Evolutionary conservation across 2,113 vertebrate genomes (phyloP).

Genomic region (Physeter macrocephalus): DNA sequence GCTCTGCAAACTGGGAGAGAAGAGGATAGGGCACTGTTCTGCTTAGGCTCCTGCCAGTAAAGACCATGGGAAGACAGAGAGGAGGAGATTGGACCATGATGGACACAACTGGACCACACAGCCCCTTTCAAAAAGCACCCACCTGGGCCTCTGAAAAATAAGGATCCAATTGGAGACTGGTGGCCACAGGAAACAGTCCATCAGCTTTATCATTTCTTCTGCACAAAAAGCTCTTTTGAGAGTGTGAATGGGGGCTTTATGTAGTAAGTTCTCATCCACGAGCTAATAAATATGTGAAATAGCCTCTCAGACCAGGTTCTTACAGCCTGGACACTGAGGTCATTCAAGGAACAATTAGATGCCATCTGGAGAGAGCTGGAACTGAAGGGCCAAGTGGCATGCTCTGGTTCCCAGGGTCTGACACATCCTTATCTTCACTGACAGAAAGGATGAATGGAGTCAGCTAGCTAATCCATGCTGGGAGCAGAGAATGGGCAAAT

Average conservation of each 20-base stretch:
- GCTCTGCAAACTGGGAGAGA: neutral
- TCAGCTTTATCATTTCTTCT: constrained; percentile 29
- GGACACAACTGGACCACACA: neutral
- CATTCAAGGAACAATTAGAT: constrained; percentile 73
- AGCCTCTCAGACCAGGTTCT: constrained; percentile 69
- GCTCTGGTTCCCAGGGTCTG: constrained; percentile 61
- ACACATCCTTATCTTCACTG: constrained; percentile 60
- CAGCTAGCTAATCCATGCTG: neutral
- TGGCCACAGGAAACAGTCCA: constrained; percentile 60
- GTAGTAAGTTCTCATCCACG: constrained; percentile 31
- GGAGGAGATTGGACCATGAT: neutral
- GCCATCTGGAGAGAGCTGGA: constrained; percentile 71
- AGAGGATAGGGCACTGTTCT: neutral
- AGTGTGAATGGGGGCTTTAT: constrained; percentile 72
- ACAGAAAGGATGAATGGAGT: neutral
- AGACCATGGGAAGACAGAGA: neutral
- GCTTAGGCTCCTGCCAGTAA: neutral
- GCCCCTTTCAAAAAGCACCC: neutral
- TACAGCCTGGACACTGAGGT: constrained; percentile 68
- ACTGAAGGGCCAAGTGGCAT: constrained; percentile 45
- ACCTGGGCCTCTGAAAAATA: constrained; percentile 52
- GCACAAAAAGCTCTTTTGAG: constrained; percentile 68
- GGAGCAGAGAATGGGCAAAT: neutral
- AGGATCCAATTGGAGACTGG: neutral
- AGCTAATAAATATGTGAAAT: constrained; percentile 71